Evolutionary conservation across 2,888 invertebrate genomes (phyloP), one percentile per base, ranked within the genome.

Genomic region (Drosophila crucigera): DNA sequence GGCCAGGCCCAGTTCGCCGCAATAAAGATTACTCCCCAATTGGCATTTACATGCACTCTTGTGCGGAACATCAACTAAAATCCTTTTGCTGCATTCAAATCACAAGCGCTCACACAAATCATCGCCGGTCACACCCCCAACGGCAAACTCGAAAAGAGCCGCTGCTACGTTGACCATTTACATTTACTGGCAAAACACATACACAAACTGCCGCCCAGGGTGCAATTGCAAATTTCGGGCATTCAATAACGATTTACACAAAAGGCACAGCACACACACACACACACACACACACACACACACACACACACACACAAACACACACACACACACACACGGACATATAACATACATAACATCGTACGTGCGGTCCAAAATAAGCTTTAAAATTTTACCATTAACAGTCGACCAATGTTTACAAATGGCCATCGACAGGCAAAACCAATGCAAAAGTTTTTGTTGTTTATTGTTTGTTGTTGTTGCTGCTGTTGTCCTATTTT

Each of bases 181-280:
- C 67, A 68, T 47, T 47, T 47, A 9, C 47, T 25, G 73, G n/a
- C 61, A 60, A 74, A 83, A 73, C 73, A 76, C 78, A 56, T 68
- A 78, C 78, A 64, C 80, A 73, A 84, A 86, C 68, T 67, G 71
- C 54, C 82, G 87, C 77, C 87, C 65, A 64, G 86, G 89, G 89
- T 85, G 76, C 88, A 87, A 87, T 89, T 89, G 68, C 52, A 83
- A 80, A 83, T 84, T 84, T 82, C 43, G 73, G 76, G 84, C 83
- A 80, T 89, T 84, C 87, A 84, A 89, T 87, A 83, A 82, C 82
- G 87, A 83, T 87, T 89, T 78, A 76, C 77, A 79, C 79, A 78
- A 78, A 76, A 68, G 65, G 41, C 68, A 49, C 61, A 68, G n/a
- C 19, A 31, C 31, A 71, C 41, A 66, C 33, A 74, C 16, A 28